These are phyloP conservation scores for Sylvilagus floridanus DNA, from an alignment of 2,797 vertebrate species.

Conservation along the genomic window DNA sequence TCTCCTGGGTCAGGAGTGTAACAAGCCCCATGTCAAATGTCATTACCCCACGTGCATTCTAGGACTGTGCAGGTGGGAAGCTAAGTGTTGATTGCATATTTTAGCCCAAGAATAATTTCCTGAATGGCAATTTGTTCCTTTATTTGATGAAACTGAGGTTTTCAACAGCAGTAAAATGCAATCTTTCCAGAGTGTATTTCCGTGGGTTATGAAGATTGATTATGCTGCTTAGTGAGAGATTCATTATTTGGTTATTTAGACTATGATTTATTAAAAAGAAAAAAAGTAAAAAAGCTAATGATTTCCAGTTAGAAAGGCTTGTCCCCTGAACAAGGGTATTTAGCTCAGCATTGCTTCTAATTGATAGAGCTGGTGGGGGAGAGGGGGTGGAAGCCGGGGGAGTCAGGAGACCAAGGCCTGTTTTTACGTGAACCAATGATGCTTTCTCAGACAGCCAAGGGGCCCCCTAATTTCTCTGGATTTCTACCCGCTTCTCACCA, in stretches of 20 bases:
- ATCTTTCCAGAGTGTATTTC: conserved; percentile 82
- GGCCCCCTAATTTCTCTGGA: conserved; percentile 30
- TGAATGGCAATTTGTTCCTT: conserved; percentile 85
- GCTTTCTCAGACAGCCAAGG: conserved; percentile 40
- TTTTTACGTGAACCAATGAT: conserved; percentile 48
- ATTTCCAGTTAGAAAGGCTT: conserved; percentile 80
- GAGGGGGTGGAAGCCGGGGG: not conserved
- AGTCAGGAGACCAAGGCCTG: not conserved
- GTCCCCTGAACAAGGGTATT: conserved; percentile 64
- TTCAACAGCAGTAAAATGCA: conserved; percentile 84
- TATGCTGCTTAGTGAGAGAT: conserved; percentile 82
- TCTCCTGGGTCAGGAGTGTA: conserved; percentile 87
- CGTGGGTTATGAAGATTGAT: conserved; percentile 81
- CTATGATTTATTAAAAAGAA: conserved; percentile 81
- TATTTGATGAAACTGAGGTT: conserved; percentile 84
- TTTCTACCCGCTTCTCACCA: not conserved
- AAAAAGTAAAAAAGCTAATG: conserved; percentile 80
- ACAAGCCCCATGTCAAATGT: conserved; percentile 87
- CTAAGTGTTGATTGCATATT: conserved; percentile 86
- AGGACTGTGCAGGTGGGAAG: conserved; percentile 89
- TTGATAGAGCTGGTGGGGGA: not conserved
- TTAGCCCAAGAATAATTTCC: conserved; percentile 87
- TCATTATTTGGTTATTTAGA: conserved; percentile 83
- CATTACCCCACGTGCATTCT: conserved; percentile 82
- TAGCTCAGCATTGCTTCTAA: conserved; percentile 62